phyloP scores from a whole-genome alignment of 2,797 vertebrate genomes.

The Girardinus metallicus region DNA sequence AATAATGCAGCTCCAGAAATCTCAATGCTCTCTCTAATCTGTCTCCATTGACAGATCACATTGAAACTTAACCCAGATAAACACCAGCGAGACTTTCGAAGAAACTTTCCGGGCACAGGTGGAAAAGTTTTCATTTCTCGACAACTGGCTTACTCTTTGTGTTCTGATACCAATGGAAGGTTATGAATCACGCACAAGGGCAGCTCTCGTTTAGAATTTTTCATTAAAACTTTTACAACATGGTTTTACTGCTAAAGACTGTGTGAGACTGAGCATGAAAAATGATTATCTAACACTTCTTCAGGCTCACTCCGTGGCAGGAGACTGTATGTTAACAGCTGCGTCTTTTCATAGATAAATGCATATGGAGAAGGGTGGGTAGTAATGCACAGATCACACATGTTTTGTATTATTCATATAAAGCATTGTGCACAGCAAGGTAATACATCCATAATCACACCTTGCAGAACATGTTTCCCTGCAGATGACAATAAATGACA shows the following conservation, averaged over 20 bases:
- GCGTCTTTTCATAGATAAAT: slow-evolving; percentile 53
- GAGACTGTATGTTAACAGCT: slow-evolving; percentile 42
- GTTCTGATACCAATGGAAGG: slow-evolving; percentile 12
- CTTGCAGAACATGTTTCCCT: slow-evolving; percentile 51
- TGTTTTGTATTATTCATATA: slow-evolving; percentile 60
- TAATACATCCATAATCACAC: slow-evolving; percentile 49
- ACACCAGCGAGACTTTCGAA: slow-evolving; percentile 30
- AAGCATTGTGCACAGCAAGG: slow-evolving; percentile 29
- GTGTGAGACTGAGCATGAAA: slow-evolving; percentile 37
- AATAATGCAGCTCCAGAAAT: slow-evolving; percentile 30
- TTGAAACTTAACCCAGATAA: slow-evolving; percentile 44
- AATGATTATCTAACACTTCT: slow-evolving; percentile 38
- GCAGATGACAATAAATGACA: slow-evolving; percentile 63
- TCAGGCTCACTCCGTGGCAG: slow-evolving; percentile 30
- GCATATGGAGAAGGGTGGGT: slow-evolving; percentile 36
- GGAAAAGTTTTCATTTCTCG: slow-evolving; percentile 54
- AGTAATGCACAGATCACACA: slow-evolving; percentile 39
- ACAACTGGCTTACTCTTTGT: slow-evolving; percentile 43
- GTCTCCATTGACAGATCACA: slow-evolving; percentile 20
- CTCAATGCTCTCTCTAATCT: slow-evolving; percentile 47
- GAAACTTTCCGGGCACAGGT: slow-evolving; percentile 49
- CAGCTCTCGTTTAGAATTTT: slow-evolving; percentile 47
- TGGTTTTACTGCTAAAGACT: slow-evolving; percentile 43
- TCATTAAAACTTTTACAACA: slow-evolving; percentile 60
- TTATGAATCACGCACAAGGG: slow-evolving; percentile 46